These are phyloP conservation scores for Nicator chloris DNA, from an alignment of 2,113 vertebrate genomes.

Conservation along the genomic window DNA sequence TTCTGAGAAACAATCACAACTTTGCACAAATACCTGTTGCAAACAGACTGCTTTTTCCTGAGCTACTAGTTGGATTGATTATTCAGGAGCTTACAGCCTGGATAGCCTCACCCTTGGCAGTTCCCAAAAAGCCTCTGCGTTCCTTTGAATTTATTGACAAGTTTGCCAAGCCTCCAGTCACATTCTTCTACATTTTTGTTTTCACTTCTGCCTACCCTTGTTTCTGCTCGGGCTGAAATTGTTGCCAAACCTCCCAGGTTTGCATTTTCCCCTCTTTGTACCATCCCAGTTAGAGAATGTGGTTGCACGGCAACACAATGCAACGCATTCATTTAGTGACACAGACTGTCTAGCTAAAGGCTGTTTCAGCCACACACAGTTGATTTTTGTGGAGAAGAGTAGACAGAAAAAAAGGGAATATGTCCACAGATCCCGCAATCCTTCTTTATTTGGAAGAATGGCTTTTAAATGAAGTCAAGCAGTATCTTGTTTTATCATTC, in stretches of 20 bases:
- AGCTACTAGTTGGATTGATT: neutral
- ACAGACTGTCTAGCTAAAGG: neutral
- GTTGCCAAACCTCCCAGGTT: neutral
- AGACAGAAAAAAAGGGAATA: neutral
- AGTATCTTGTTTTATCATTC: constrained; percentile 44
- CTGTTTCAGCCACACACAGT: neutral
- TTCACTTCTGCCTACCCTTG: neutral
- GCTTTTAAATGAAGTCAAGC: constrained; percentile 54
- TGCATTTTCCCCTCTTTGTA: neutral
- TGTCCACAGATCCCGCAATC: neutral
- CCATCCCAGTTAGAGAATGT: neutral
- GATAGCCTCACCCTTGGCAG: neutral
- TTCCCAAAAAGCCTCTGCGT: neutral
- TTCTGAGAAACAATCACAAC: neutral
- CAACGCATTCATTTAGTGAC: neutral
- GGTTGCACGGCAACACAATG: neutral
- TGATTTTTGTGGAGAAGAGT: neutral
- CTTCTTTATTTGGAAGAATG: constrained; percentile 29
- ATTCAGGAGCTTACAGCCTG: neutral
- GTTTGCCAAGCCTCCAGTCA: neutral
- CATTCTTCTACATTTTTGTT: neutral
- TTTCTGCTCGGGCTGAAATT: neutral
- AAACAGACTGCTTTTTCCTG: neutral
- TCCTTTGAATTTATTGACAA: neutral
- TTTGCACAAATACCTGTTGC: neutral